Evolutionary conservation across 2,888 invertebrate genomes (phyloP), one percentile per base, ranked within the genome.

Genomic region (Tubiluchus corallicola): DNA sequence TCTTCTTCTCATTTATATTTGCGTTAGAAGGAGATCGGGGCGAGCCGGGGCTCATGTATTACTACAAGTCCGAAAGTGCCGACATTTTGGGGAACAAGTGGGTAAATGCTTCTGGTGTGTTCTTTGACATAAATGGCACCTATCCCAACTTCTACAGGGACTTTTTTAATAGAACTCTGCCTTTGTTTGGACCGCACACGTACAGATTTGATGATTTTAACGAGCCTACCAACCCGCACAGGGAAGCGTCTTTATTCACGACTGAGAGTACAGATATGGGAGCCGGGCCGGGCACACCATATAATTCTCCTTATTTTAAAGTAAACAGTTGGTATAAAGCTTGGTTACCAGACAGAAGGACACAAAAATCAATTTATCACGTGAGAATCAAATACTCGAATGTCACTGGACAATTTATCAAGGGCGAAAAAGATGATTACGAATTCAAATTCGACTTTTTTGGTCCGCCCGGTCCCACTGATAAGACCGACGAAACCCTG

Each of bases 21-120:
- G 88, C 88, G 60, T 82, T 84, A 19, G 71, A 88, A 50, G 84
- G 84, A 59, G 84, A 85, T 56, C 83, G 85, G 0, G 84, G 85
- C 54, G 92, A 94, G 66, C 94, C 94, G 0, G 94, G 94, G 44
- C 84, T 96, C 79, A 87, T 92, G 85, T 94, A 94, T 60, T 88
- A 88, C 58, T 88, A 90, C 60, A 68, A 94, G 38, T 90, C 92
- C 0, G 80, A 87, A 0, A 82, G 90, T 1, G 90, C 96, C 0
- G 94, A 96, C 63, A 83, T 96, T 0, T 82, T 92, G 0, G 75
- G 90, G 0, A 92, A 88, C 65, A 80, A 82, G 0, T 79, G 80
- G 53, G 80, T 90, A 50, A 90, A 90, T 59, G 82, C 88, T 44
- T 87, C 87, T 62, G 79, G 88, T 0, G 74, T 94, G 50, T 90